phyloP scores from a whole-genome alignment of 2,888 invertebrate genomes.

The Nephrotoma appendiculata region DNA sequence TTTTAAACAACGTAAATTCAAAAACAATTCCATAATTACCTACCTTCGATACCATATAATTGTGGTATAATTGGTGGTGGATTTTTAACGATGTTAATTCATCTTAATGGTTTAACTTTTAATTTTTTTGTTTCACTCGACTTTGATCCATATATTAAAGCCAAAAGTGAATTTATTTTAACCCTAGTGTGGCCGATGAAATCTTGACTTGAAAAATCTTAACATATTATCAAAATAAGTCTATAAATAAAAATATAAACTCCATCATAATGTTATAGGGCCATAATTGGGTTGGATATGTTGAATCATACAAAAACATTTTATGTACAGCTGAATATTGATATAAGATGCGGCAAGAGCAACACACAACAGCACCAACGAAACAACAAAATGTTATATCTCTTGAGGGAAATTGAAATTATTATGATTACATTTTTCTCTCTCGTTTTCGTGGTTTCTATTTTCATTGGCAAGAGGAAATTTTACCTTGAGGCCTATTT shows the following conservation, averaged over 20 bases:
- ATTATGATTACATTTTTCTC: background rate
- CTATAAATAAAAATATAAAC: no score
- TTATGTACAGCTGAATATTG: background rate
- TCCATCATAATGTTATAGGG: background rate
- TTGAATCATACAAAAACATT: background rate
- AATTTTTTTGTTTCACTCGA: background rate
- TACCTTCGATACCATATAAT: background rate
- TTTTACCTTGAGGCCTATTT: background rate
- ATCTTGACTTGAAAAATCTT: background rate
- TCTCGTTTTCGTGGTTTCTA: background rate
- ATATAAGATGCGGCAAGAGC: background rate
- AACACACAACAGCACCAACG: background rate
- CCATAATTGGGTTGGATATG: background rate
- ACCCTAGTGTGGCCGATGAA: background rate
- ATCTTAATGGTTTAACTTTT: background rate
- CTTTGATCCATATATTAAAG: background rate
- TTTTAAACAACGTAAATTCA: background rate
- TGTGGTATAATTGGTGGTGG: background rate
- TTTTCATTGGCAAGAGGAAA: background rate
- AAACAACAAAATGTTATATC: background rate
- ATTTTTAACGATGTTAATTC: background rate
- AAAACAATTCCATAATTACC: background rate
- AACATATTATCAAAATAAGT: background rate
- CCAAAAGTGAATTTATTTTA: background rate
- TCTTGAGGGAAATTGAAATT: background rate